Base-by-base conservation (phyloP, 1,140 invertebrate genomes). In the Trachymyrmex cornetzi region DNA sequence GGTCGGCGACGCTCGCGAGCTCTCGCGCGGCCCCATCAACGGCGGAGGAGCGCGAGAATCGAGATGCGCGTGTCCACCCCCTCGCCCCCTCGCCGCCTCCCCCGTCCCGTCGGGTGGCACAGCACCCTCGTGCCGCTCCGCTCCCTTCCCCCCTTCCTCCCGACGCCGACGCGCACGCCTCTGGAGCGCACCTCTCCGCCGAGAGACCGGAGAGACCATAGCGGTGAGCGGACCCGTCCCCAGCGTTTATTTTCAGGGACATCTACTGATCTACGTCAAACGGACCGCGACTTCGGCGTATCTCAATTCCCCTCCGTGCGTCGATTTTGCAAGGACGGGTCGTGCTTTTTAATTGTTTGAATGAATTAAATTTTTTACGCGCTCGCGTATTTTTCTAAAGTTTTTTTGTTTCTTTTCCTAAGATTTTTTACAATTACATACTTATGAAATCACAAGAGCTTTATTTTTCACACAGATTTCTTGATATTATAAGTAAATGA, bases 1-100 rank as follows among this genome's bases (percentile, higher is more conserved):
- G 63, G 30, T 82, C 77, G 59, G 38, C 74, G 72, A 85, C 48
- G 67, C 57, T 88, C 87, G 89, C 53, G 55, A 66, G 63, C 63
- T 2, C 72, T 55, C 53, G 34, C 59, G 72, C 72, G 79, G 67
- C 27, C 80, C 80, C 24, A 19, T 34, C 72, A 69, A 24, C 66
- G 38, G 19, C n/a, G 38, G 64, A 14, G 38, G 34, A 6, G 66
- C 66, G 38, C n/a, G 66, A 48, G 30, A 34, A 34, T 34, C 30
- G 30, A 34, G 82, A 75, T 53, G 61, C 61, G 34, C 55, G 34
- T 34, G 85, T 77, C 67, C 77, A 22, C 71, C 66, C 64, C 50
- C 55, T 19, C 44, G 48, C 55, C n/a, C 19, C n/a, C 30, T 34
- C 55, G 7, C 53, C n/a, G 19, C 55, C 55, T 16, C 59, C 59